Evolutionary conservation across 2,113 vertebrate species (phyloP).

Genomic region (Catharus minimus): DNA sequence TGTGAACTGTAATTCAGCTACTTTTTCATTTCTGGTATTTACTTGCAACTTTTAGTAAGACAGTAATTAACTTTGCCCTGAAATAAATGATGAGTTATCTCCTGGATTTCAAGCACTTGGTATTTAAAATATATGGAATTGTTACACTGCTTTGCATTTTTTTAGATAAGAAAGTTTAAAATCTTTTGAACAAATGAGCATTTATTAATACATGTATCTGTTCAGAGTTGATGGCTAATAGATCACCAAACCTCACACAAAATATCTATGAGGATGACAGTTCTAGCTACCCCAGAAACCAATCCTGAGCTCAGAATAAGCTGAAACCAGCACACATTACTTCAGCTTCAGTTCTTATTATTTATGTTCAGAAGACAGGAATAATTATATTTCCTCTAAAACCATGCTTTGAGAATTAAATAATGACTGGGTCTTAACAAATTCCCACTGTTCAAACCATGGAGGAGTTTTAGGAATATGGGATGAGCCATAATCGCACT

Average conservation of each 20-base stretch:
- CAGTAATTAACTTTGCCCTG: background rate
- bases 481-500: background rate
- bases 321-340: background rate
- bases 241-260: background rate
- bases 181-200: background rate
- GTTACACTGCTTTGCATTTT: background rate
- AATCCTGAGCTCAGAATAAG: rapidly evolving
- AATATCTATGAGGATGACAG: background rate
- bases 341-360: background rate
- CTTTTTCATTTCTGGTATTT: background rate
- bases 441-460: background rate
- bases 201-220: background rate
- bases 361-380: background rate
- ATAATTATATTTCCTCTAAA: conserved; percentile 19
- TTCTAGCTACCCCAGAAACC: background rate
- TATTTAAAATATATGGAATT: background rate
- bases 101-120: background rate
- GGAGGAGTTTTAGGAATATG: background rate
- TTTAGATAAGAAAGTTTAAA: background rate
- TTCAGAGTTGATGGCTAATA: background rate
- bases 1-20: background rate
- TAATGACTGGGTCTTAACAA: conserved; percentile 16
- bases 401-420: conserved; percentile 28
- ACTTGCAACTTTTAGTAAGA: background rate
- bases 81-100: background rate